A percentile compares a stretch with the other conserved stretches of the same genome.
Conservation (phyloP, 2,888 invertebrate genomes). For the Desoria tigrina region DNA sequence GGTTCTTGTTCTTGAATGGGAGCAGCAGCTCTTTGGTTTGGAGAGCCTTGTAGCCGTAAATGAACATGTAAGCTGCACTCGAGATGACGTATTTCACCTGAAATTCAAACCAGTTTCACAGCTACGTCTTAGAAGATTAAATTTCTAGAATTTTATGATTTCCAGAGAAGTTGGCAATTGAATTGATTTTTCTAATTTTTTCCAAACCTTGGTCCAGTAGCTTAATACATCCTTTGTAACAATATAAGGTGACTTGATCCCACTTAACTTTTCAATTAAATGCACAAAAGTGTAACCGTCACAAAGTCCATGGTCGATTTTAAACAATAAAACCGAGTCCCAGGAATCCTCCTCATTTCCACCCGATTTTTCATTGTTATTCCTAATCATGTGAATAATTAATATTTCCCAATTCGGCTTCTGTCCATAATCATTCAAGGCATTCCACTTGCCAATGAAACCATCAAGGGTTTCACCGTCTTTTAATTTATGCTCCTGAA, state of each 20-base stretch:
- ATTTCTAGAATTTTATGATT: too few species aligned
- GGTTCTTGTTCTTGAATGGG: too few species aligned
- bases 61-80: too few species aligned
- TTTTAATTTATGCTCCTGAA: constrained; percentile 22
- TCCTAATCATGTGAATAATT: constrained; percentile 29
- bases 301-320: constrained; percentile 36
- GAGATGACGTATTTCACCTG: too few species aligned
- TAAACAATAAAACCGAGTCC: constrained; percentile 27
- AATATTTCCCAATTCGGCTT: constrained; percentile 37
- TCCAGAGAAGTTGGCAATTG: too few species aligned
- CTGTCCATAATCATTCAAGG: constrained; percentile 28
- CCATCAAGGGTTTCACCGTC: constrained; percentile 29
- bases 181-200: too few species aligned
- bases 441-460: constrained; percentile 38
- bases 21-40: too few species aligned
- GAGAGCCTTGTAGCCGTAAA: too few species aligned
- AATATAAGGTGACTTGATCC: constrained; percentile 33
- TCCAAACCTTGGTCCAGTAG: neutral
- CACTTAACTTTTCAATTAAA: constrained; percentile 33
- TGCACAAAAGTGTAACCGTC: constrained; percentile 41
- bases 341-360: constrained; percentile 3
- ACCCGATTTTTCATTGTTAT: too few species aligned
- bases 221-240: constrained; percentile 19
- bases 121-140: too few species aligned
- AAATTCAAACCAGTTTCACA: too few species aligned